These are phyloP conservation scores for Eriocheir sinensis DNA, from an alignment of 1,140 invertebrate genomes.

Conservation along the genomic window DNA sequence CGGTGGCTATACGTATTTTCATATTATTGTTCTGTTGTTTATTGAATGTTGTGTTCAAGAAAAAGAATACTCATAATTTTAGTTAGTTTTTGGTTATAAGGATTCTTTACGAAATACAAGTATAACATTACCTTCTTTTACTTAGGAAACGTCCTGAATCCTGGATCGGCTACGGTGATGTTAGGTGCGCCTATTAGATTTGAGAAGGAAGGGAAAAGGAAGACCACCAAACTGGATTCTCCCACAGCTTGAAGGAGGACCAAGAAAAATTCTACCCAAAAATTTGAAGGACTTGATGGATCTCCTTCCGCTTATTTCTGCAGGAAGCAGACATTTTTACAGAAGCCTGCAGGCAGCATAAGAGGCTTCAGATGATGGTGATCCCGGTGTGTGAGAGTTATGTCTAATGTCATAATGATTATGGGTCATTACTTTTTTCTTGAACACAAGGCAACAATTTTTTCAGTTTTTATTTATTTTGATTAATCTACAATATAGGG, in stretches of 20 bases:
- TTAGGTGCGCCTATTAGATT: conserved; percentile 41
- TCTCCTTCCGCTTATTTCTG: conserved; percentile 60
- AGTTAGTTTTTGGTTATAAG: too few relatives aligned
- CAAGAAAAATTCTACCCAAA: conserved; percentile 55
- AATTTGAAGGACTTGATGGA: conserved; percentile 63
- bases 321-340: conserved; percentile 61
- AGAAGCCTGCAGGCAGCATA: conserved; percentile 55
- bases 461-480: not conserved
- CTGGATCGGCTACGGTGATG: too few relatives aligned
- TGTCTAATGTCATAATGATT: not conserved
- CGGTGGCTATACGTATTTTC: too few relatives aligned
- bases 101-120: too few relatives aligned
- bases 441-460: not conserved
- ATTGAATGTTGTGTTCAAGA: too few relatives aligned
- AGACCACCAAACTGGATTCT: conserved; percentile 58
- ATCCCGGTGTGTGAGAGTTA: conserved; percentile 28
- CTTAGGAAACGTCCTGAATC: too few relatives aligned
- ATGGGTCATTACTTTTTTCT: not conserved
- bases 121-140: too few relatives aligned
- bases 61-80: too few relatives aligned
- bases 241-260: conserved; percentile 66
- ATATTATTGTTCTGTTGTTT: too few relatives aligned
- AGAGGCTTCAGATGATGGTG: conserved; percentile 53
- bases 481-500: not conserved
- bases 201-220: conserved; percentile 58